Conservation (phyloP, 2,113 vertebrate species). For the Cariama cristata region DNA sequence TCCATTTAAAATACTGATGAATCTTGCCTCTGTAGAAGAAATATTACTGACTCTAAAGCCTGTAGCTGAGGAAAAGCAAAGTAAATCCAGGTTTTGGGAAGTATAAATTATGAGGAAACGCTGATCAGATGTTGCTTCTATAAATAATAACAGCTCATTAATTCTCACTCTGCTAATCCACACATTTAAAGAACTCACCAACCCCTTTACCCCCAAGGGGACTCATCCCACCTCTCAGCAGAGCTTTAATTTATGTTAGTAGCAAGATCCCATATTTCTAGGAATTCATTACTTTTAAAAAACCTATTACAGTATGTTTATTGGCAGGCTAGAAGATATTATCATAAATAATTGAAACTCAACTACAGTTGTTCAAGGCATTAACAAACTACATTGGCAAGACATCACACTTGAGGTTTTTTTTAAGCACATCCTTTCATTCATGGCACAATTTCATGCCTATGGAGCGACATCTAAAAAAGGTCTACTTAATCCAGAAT, state of each 20-base stretch:
- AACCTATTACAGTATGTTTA: slow-evolving; percentile 17
- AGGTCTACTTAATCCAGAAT: background rate
- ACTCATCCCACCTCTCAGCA: slow-evolving; percentile 29
- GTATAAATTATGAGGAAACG: slow-evolving; percentile 9
- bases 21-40: background rate
- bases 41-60: background rate
- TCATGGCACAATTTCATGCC: background rate
- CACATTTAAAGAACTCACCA: slow-evolving; percentile 34
- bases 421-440: background rate
- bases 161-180: slow-evolving; percentile 50
- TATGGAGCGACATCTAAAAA: background rate
- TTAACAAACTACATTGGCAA: slow-evolving; percentile 42
- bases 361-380: slow-evolving; percentile 2
- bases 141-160: slow-evolving; percentile 68
- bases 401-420: background rate
- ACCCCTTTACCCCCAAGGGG: background rate
- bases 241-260: slow-evolving; percentile 36
- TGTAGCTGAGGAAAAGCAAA: background rate
- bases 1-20: background rate
- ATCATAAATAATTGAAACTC: slow-evolving; percentile 56
- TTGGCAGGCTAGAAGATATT: slow-evolving; percentile 37
- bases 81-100: background rate
- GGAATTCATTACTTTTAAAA: slow-evolving; percentile 42
- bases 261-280: slow-evolving; percentile 49
- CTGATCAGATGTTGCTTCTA: slow-evolving; percentile 52